Conservation (phyloP, 2,113 vertebrate species). For the Ageneiosus marmoratus region DNA sequence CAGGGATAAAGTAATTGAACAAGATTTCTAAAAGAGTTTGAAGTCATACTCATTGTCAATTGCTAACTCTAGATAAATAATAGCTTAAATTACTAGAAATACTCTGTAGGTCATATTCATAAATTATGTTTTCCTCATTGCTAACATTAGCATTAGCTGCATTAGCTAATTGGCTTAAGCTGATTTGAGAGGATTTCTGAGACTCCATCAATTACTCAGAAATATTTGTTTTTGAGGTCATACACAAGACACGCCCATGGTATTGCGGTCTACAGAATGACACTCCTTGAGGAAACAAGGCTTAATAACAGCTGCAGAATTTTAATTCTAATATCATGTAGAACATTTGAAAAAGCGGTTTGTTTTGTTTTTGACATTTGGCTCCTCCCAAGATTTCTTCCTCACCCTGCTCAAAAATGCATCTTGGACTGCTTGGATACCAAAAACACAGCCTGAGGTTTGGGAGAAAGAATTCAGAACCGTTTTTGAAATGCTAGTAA, state of each 20-base stretch:
- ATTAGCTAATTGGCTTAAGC: neutral
- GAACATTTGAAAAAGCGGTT: neutral
- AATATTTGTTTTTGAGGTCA: conserved; percentile 3
- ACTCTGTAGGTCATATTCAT: neutral
- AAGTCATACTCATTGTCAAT: neutral
- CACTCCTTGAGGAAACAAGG: neutral
- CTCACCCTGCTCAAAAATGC: neutral
- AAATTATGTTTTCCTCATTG: neutral
- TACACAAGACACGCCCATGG: neutral
- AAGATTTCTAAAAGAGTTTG: neutral
- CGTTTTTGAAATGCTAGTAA: neutral
- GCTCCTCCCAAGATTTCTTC: neutral
- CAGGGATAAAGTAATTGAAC: neutral
- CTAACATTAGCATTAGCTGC: too few relatives aligned
- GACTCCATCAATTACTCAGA: neutral
- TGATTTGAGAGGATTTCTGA: neutral
- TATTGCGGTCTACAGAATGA: neutral
- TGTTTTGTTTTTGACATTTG: neutral
- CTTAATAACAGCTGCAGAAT: neutral
- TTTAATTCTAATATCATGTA: neutral
- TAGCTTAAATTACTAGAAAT: neutral
- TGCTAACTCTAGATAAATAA: neutral
- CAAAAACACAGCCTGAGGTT: neutral
- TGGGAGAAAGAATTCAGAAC: neutral
- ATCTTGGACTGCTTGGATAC: neutral